phyloP scores from a whole-genome alignment of 2,113 vertebrate genomes.

The Clarias magur region DNA sequence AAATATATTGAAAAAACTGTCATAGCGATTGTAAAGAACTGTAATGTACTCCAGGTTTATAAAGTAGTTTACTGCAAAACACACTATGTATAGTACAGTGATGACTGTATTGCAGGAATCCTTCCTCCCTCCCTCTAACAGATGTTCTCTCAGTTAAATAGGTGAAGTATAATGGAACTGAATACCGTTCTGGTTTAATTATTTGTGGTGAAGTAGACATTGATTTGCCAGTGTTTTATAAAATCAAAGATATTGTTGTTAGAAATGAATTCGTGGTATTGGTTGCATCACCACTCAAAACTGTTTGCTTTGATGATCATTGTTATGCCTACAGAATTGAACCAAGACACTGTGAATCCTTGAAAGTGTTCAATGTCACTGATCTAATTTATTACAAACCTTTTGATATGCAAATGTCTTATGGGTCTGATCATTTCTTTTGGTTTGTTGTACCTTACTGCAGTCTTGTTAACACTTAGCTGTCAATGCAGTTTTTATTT shows the following conservation, averaged over 20 bases:
- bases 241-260: constrained; percentile 18
- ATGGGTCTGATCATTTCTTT: neutral
- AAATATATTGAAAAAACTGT: too few species aligned
- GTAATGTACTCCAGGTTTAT: too few species aligned
- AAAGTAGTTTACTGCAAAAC: too few species aligned
- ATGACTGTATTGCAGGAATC: neutral
- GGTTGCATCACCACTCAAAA: constrained; percentile 12
- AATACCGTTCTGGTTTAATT: constrained; percentile 10
- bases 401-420: constrained; percentile 34
- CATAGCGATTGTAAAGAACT: too few species aligned
- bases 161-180: constrained; percentile 26
- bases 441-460: constrained; percentile 32
- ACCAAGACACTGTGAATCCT: neutral
- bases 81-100: too few species aligned
- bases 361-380: constrained; percentile 3
- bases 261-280: constrained; percentile 12
- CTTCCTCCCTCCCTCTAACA: neutral
- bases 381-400: constrained; percentile 14
- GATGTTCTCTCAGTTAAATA: constrained; percentile 30
- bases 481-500: neutral
- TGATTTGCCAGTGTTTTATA: constrained; percentile 31
- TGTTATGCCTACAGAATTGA: constrained; percentile 18
- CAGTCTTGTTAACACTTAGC: neutral
- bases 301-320: constrained; percentile 14
- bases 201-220: constrained; percentile 10